Conservation (phyloP, 2,888 invertebrate genomes). For the Rhimphoctona megacephalus region DNA sequence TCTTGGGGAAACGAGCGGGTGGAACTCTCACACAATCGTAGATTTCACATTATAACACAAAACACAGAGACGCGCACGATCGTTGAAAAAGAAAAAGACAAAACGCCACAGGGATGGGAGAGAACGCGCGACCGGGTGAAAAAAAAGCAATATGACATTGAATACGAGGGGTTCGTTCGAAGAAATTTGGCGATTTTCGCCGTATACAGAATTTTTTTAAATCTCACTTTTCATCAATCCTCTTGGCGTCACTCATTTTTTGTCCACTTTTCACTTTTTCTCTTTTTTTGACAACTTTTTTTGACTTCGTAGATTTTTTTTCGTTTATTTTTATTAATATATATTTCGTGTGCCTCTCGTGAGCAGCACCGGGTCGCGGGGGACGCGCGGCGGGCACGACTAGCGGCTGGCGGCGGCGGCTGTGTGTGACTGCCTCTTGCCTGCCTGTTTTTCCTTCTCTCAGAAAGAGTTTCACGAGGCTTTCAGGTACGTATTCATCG, state of each 20-base stretch:
- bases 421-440: constrained; percentile 64
- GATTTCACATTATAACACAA: constrained; percentile 56
- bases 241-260: constrained; percentile 62
- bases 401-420: constrained; percentile 75
- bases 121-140: constrained; percentile 61
- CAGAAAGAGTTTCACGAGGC: constrained; percentile 66
- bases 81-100: constrained; percentile 22
- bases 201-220: constrained; percentile 10
- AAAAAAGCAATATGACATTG: constrained; percentile 49
- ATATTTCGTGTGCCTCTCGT: constrained; percentile 52
- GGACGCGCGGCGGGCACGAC: constrained; percentile 72
- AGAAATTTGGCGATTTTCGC: constrained; percentile 28
- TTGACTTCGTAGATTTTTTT: constrained; percentile 5
- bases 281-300: background rate
- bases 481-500: constrained; percentile 63
- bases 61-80: constrained; percentile 51
- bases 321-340: constrained; percentile 6
- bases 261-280: background rate
- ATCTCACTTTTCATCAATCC: constrained; percentile 50
- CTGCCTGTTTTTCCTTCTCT: constrained; percentile 68
- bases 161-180: constrained; percentile 11
- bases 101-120: constrained; percentile 34
- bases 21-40: constrained; percentile 40
- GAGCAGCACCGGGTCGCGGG: constrained; percentile 69
- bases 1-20: constrained; percentile 42